Conservation (phyloP, 1,140 invertebrate species). For the Ceratosolen fusciceps region DNA sequence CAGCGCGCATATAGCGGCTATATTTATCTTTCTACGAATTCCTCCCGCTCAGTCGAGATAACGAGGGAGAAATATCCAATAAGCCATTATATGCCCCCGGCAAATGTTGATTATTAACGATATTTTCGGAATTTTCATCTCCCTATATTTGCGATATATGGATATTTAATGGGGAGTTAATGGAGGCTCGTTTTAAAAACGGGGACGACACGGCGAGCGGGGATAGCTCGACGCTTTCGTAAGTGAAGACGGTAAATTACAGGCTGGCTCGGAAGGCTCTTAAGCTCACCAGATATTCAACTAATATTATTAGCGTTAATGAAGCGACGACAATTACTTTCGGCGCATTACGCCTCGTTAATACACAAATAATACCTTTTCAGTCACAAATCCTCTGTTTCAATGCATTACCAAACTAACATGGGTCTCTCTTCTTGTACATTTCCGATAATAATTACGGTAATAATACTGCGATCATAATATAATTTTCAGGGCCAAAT, state of each 20-base stretch:
- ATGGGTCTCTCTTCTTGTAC: too few species aligned
- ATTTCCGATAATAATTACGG: too few species aligned
- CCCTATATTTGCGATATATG: not conserved
- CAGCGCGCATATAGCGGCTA: too few species aligned
- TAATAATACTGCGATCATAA: too few species aligned
- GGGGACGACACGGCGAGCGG: not conserved
- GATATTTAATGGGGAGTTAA: conserved; percentile 5
- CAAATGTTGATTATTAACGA: not conserved
- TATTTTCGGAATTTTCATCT: not conserved
- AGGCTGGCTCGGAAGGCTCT: not conserved
- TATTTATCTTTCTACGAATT: not conserved
- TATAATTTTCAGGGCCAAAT: too few species aligned
- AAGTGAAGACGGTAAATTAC: not conserved
- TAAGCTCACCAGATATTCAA: not conserved
- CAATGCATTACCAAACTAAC: too few species aligned
- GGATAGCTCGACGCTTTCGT: not conserved
- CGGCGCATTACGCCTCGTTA: too few species aligned
- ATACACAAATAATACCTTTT: too few species aligned
- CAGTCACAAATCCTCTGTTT: too few species aligned
- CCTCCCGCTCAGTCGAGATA: not conserved
- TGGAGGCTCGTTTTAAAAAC: not conserved
- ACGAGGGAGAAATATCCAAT: not conserved
- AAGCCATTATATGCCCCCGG: not conserved
- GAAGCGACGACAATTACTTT: not conserved
- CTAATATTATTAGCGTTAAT: not conserved